Evolutionary conservation across 2,888 invertebrate species (phyloP).

Genomic region (Agrotis exclamationis): DNA sequence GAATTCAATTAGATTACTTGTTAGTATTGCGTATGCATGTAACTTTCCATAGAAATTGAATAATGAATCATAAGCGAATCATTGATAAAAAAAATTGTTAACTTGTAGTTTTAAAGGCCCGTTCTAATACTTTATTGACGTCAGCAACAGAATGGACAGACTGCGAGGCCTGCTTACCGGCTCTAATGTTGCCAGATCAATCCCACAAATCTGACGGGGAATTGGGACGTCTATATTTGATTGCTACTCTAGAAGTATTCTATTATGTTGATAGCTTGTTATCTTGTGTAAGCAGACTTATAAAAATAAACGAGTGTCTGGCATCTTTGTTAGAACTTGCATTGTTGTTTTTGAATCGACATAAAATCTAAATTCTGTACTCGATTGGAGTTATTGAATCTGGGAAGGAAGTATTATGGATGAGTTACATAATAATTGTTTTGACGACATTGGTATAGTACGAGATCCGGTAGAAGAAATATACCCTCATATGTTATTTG

Average conservation of each 20-base stretch:
- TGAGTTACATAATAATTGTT: slow-evolving; percentile 26
- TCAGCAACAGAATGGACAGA: slow-evolving; percentile 22
- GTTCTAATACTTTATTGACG: slow-evolving; percentile 36
- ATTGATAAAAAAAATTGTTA: slow-evolving; percentile 24
- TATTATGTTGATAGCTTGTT: slow-evolving; percentile 35
- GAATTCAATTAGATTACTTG: slow-evolving; percentile 32
- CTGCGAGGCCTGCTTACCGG: slow-evolving; percentile 14
- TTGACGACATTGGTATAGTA: slow-evolving; percentile 7
- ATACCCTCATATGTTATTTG: too few relatives aligned
- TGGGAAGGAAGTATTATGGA: slow-evolving; percentile 20
- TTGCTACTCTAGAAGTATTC: slow-evolving; percentile 23
- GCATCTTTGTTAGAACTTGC: slow-evolving; percentile 48
- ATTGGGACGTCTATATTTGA: slow-evolving; percentile 49
- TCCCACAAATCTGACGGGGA: slow-evolving; percentile 35
- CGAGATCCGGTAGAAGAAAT: too few relatives aligned
- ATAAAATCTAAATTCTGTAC: slow-evolving; percentile 39
- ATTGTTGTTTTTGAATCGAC: slow-evolving; percentile 41
- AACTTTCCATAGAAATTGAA: slow-evolving; percentile 36
- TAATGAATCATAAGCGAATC: slow-evolving; percentile 20
- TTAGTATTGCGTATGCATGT: slow-evolving; percentile 33
- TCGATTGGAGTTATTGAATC: slow-evolving; percentile 28
- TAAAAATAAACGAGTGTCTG: slow-evolving; percentile 47
- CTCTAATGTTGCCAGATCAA: slow-evolving; percentile 27
- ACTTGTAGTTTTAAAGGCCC: slow-evolving; percentile 25
- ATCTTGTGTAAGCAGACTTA: slow-evolving; percentile 38